A percentile compares a stretch with the other conserved stretches of the same genome.
phyloP scores from a whole-genome alignment of 2,888 invertebrate species.

The Deilephila elpenor region DNA sequence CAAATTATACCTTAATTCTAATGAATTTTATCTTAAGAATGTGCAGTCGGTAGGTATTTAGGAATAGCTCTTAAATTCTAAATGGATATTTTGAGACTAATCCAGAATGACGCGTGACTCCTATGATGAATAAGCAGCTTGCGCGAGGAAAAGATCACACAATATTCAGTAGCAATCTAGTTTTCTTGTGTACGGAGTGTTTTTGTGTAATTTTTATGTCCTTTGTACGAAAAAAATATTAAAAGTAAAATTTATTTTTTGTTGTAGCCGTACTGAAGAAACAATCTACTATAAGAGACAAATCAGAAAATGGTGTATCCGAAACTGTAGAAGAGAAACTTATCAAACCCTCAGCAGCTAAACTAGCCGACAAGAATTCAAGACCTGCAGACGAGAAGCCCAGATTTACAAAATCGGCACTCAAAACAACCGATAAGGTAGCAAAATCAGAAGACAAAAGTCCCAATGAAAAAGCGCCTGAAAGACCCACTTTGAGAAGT shows the following conservation, averaged over 20 bases:
- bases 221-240: not conserved
- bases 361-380: constrained; percentile 62
- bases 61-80: constrained; percentile 7
- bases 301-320: constrained; percentile 70
- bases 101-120: constrained; percentile 20
- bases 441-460: constrained; percentile 54
- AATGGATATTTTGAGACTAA: constrained; percentile 11
- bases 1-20: not conserved
- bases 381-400: constrained; percentile 70
- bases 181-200: constrained; percentile 13
- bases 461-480: constrained; percentile 58
- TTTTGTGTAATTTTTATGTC: not conserved
- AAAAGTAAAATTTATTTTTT: constrained; percentile 31
- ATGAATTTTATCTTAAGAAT: constrained; percentile 5
- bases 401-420: constrained; percentile 65
- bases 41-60: not conserved
- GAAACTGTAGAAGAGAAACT: constrained; percentile 71
- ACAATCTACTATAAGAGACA: constrained; percentile 76
- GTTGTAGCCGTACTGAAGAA: constrained; percentile 77
- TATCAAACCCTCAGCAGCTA: constrained; percentile 74
- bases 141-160: not conserved
- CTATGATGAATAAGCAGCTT: constrained; percentile 24
- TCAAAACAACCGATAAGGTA: constrained; percentile 47
- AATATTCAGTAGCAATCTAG: constrained; percentile 1
- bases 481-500: constrained; percentile 67